Evolutionary conservation across 2,888 invertebrate species (phyloP), one percentile per base, ranked within the genome.

Genomic region (Malacosoma neustria): DNA sequence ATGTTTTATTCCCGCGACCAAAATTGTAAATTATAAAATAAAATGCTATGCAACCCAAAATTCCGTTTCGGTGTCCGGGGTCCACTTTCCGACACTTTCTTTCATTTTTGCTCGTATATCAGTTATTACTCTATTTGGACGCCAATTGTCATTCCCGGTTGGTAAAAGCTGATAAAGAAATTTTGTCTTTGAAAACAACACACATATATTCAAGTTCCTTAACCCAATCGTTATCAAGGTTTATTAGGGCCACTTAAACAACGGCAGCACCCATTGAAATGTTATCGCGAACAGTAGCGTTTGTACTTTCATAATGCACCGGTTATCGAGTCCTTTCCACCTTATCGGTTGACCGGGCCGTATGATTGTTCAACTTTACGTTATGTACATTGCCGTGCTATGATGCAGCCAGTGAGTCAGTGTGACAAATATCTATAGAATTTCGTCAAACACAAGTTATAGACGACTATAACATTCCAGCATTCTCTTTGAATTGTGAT

Each of bases 261-360:
- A 68, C 51, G 56, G 51, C 42, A 40, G 45, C 44, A 48, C 45
- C 54, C 62, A 61, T 61, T 63, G 51, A 49, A 55, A 48, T 43
- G 36, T 56, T 69, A 62, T 63, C 58, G 48, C 42, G 41, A 47
- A 62, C 61, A 59, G 65, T 64, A 62, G 68, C 57, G 52, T 59
- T 51, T 56, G 51, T 62, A 58, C 58, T 57, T 65, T 64, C 59
- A 57, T 61, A 65, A 68, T 77, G 77, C 75, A 75, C 41, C 60
- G 45, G 62, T 75, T 81, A 81, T 79, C 77, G 66, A 43, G 37
- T 42, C 55, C 54, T 57, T 61, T 57, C 42, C 54, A 53, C 59
- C 56, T 76, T 82, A 81, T 82, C 82, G 62, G 58, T 61, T 72
- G 79, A 80, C 76, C 77, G 59, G 65, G 57, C 61, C 65, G 64